phyloP scores from a whole-genome alignment of 2,888 invertebrate species.

The Drosophila mercatorum region DNA sequence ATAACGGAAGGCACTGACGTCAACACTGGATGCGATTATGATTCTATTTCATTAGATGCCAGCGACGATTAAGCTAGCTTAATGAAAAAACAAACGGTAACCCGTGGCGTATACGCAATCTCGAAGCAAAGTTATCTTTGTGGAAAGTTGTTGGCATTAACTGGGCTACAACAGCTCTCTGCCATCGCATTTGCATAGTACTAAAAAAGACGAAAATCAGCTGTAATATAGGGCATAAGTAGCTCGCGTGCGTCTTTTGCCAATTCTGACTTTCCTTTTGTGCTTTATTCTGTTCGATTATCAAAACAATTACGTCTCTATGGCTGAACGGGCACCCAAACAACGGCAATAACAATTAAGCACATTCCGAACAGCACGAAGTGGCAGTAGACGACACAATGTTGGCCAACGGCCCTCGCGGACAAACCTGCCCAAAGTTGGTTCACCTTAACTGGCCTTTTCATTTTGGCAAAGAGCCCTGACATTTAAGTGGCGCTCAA shows the following conservation, averaged over 20 bases:
- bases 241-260: conserved; percentile 57
- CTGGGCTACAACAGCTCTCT: neutral
- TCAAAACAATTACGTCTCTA: conserved; percentile 63
- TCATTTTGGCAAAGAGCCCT: conserved; percentile 62
- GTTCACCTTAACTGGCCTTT: conserved; percentile 51
- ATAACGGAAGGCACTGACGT: conserved; percentile 22
- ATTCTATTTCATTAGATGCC: conserved; percentile 36
- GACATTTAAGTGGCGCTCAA: conserved; percentile 53
- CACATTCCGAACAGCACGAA: conserved; percentile 46
- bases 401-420: conserved; percentile 17
- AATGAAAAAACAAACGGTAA: conserved; percentile 54
- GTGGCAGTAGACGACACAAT: conserved; percentile 17
- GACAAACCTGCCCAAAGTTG: conserved; percentile 30
- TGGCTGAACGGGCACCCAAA: conserved; percentile 34
- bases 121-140: conserved; percentile 2
- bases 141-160: conserved; percentile 22
- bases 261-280: conserved; percentile 47
- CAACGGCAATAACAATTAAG: conserved; percentile 51
- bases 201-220: conserved; percentile 11
- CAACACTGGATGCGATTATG: conserved; percentile 22
- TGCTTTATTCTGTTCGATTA: conserved; percentile 55
- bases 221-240: conserved; percentile 21
- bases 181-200: conserved; percentile 16
- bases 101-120: conserved; percentile 68
- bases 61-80: conserved; percentile 38